Base-by-base conservation (phyloP, 2,113 vertebrate genomes). In the Haliaeetus leucogaster region DNA sequence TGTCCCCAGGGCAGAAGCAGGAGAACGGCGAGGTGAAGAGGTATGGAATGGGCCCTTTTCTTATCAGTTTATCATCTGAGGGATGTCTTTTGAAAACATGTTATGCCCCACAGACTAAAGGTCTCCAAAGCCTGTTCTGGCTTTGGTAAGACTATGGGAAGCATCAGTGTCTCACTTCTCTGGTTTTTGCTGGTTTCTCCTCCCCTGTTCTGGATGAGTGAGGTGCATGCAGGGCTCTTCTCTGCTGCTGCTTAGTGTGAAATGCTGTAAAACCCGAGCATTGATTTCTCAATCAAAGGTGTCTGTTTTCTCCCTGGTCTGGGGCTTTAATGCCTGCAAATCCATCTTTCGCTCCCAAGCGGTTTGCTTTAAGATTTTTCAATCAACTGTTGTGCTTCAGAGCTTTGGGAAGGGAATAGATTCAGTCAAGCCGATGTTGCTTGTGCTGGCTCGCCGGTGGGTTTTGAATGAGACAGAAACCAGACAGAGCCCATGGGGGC, bases 201-300 rank as follows among this genome's bases (percentile, higher is more conserved):
- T 47, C 36, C 42, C 4, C 19, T 79, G 43, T 77, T 79, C 72
- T 59, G 86, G 50, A 50, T 86, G 73, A 53, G 21, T 13, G 40
- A 81, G 59, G 32, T 13, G 1, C 74, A 19, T 0, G 2, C 83
- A 53, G 73, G 66, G 62, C 83, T 82, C 67, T 34, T 32, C 68
- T 30, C 48, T 86, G 79, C 91, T 43, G 55, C 89, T 91, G 61
- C 71, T 83, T 81, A 16, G 42, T 81, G 92, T 50, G 92, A 89
- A 92, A 86, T 43, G 88, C 55, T 93, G 82, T 94, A 88, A 95
- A 95, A 67, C 73, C 56, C 61, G 40, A 8, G 82, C 82, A 82
- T 67, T 84, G 96, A 95, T 97, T 96, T 94, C 89, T 90, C 86
- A 73, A 48, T 95, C 90, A 79, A 79, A 95, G 86, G 77, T 81